Conservation (phyloP, 2,797 vertebrate genomes). For the Melanotaenia maccullochi region DNA sequence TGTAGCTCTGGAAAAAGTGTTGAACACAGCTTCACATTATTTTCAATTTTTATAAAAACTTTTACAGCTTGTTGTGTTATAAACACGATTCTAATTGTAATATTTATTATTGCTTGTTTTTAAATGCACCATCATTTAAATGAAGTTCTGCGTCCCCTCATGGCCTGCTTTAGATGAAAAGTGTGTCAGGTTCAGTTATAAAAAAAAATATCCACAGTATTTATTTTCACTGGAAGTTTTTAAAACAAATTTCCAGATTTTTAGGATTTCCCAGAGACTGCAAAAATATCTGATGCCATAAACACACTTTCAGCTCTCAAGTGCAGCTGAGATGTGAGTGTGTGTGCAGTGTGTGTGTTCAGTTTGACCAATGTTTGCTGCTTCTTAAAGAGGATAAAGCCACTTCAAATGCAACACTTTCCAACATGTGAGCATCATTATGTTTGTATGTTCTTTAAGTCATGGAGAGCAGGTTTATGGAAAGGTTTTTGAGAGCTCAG, state of each 20-base stretch:
- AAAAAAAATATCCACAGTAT: neutral
- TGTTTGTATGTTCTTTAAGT: slow-evolving; percentile 23
- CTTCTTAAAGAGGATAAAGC: slow-evolving; percentile 21
- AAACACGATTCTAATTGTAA: neutral
- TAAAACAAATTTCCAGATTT: neutral
- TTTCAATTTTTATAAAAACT: slow-evolving; percentile 14
- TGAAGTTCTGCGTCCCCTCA: neutral
- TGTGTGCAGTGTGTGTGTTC: slow-evolving; percentile 39
- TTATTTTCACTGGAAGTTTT: neutral
- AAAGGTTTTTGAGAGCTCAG: slow-evolving; percentile 8
- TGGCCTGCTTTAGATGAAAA: slow-evolving; percentile 15
- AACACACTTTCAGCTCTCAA: slow-evolving; percentile 43
- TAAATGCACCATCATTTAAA: neutral
- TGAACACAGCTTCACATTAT: neutral
- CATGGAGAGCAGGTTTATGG: slow-evolving; percentile 10
- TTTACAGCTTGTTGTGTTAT: too few species aligned
- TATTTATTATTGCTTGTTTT: slow-evolving; percentile 1
- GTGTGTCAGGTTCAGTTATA: slow-evolving; percentile 6
- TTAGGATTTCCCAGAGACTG: slow-evolving; percentile 7
- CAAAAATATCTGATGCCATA: slow-evolving; percentile 16
- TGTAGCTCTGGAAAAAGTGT: slow-evolving; percentile 16
- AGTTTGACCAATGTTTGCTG: slow-evolving; percentile 34
- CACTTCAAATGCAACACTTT: slow-evolving; percentile 24
- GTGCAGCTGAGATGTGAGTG: slow-evolving; percentile 40
- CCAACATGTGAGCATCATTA: neutral